Base-by-base conservation (phyloP, 2,113 vertebrate species). In the Atractosteus spatula region DNA sequence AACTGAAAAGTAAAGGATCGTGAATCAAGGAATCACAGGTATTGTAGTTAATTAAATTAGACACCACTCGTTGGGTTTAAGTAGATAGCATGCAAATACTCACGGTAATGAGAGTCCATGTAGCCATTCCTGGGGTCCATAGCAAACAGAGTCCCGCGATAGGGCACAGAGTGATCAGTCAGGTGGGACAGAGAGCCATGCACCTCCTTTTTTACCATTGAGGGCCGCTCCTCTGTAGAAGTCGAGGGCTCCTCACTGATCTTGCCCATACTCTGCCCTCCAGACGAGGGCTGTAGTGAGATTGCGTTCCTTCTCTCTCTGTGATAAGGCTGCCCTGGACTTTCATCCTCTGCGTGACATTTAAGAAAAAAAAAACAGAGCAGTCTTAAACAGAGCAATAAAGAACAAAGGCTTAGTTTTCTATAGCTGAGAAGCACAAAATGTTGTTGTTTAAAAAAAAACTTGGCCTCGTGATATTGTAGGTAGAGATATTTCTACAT, bases 121-220 rank as follows among this genome's bases (percentile, higher is more conserved):
- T 98, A 98, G 71, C 96, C 95, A 0, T 97, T 97, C 45, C 96
- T 92, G 62, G 96, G 96, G 81, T 98, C 97, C 96, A 98, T 97
- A 41, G 97, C 84, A 70, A 99, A 98, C 70, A 98, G 89, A 0
- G 97, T 94, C 72, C 96, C 95, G 0, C 96, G 89, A 79, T 98
- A 99, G 0, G 96, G 96, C 69, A 98, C 84, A 0, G 94, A 92
- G 81, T 95, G 95, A 72, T 99, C 97, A 0, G 91, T 79, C 86
- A 99, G 90, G 80, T 98, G 96, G 1, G 95, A 93, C 70, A 98
- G 87, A 80, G 97, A 96, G 77, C 93, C 89, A 80, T 95, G 96
- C 77, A 94, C 92, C 91, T 99, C 97, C 86, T 98, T 99, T 91
- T 99, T 98, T 85, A 99, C 95, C 89, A 96, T 79, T 47, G 95